These are phyloP conservation scores for Gnatocerus cornutus DNA, from an alignment of 2,888 invertebrate species.

Conservation along the genomic window DNA sequence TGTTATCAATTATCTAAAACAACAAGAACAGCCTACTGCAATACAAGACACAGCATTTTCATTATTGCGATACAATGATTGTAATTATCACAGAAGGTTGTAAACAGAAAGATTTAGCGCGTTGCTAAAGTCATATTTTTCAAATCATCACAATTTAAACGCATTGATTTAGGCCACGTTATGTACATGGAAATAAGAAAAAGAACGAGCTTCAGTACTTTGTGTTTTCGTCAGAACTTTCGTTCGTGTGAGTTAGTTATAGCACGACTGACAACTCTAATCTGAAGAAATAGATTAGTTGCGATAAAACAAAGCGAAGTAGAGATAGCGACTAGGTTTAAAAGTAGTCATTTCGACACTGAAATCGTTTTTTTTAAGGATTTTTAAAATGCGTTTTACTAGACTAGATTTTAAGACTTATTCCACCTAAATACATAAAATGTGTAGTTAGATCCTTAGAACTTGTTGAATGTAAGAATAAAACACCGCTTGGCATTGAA, in stretches of 20 bases:
- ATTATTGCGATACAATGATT: constrained; percentile 72
- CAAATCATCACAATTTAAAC: constrained; percentile 41
- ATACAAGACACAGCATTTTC: constrained; percentile 71
- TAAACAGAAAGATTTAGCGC: constrained; percentile 62
- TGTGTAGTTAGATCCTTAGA: constrained; percentile 16
- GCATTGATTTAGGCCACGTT: constrained; percentile 51
- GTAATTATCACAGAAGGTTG: constrained; percentile 72
- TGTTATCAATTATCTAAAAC: constrained; percentile 58
- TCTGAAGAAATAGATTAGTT: too few species aligned
- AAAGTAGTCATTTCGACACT: constrained; percentile 1
- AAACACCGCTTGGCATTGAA: constrained; percentile 3
- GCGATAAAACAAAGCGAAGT: neutral
- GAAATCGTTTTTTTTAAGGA: neutral
- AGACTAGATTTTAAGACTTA: neutral
- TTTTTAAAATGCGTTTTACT: constrained; percentile 1
- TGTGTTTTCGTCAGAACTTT: constrained; percentile 1
- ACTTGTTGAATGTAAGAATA: constrained; percentile 9
- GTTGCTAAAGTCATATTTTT: constrained; percentile 49
- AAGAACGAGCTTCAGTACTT: constrained; percentile 1
- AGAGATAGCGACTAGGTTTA: neutral
- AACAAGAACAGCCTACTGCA: constrained; percentile 69
- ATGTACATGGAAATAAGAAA: constrained; percentile 19
- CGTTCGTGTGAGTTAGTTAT: neutral
- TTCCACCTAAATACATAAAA: constrained; percentile 10
- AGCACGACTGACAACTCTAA: too few species aligned